phyloP scores from a whole-genome alignment of 2,888 invertebrate genomes.

The Machimus rusticus region DNA sequence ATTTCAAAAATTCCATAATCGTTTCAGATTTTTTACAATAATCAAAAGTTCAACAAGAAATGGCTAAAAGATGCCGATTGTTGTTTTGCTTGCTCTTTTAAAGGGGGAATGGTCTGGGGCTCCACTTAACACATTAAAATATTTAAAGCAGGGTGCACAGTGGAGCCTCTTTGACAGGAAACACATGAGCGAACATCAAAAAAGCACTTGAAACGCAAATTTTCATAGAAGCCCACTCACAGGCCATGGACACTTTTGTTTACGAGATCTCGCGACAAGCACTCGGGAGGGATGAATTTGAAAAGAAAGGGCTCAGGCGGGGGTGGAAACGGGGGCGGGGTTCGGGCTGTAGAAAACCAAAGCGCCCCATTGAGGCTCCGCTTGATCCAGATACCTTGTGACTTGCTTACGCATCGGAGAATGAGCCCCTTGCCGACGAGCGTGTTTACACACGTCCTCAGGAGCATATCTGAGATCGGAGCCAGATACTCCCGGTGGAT shows the following conservation, averaged over 20 bases:
- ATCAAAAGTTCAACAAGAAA: neutral
- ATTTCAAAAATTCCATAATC: no score
- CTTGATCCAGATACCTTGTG: constrained; percentile 14
- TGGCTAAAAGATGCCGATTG: neutral
- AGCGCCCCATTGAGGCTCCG: neutral
- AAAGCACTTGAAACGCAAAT: neutral
- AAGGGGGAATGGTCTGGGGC: neutral
- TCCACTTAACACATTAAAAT: neutral
- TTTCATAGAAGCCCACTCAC: neutral
- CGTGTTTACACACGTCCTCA: constrained; percentile 15
- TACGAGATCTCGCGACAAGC: neutral
- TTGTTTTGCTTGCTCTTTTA: neutral
- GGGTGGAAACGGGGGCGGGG: no score
- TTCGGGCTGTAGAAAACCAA: neutral
- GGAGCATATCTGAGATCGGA: neutral
- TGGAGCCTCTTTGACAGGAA: neutral
- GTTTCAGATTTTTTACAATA: no score
- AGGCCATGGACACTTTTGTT: neutral
- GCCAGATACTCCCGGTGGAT: neutral
- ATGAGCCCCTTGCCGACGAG: neutral
- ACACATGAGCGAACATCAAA: neutral
- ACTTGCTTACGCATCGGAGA: constrained; percentile 8
- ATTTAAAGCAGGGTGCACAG: neutral
- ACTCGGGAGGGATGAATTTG: neutral
- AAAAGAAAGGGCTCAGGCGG: neutral